Evolutionary conservation across 1,140 invertebrate species (phyloP), one percentile per base, ranked within the genome.

Genomic region (Catajapyx aquilonaris): DNA sequence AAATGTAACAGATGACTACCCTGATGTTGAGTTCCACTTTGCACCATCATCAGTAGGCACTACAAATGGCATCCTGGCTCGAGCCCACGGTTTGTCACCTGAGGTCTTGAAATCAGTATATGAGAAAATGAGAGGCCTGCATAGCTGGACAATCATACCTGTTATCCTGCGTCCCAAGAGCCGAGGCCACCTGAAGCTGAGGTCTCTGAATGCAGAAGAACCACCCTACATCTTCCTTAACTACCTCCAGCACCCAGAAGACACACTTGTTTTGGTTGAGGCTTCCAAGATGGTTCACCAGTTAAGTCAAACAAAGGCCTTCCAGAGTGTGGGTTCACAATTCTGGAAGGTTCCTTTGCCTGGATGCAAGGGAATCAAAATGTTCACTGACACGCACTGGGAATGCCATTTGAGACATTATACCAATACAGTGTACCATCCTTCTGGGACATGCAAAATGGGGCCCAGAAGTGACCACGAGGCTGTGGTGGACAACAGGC

Each of bases 1-100:
- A 25, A 54, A 64, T 1, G 61, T 70, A 28, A 52, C 54, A 4
- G 59, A 69, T 33, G 73, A 68, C 20, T 76, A 70, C 57, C 74
- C 80, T 0, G 71, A 84, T 44, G 65, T 84, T 37, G 78, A 84
- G 50, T 47, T 84, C 7, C 57, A 83, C 5, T 71, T 77, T 46
- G 59, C n/a, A n/a, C n/a, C n/a, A n/a, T n/a, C n/a, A n/a, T n/a
- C n/a, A n/a, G n/a, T n/a, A n/a, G n/a, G n/a, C n/a, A n/a, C n/a
- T n/a, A n/a, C n/a, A n/a, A n/a, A n/a, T n/a, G n/a, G n/a, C n/a
- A n/a, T n/a, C n/a, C n/a, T n/a, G n/a, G n/a, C n/a, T n/a, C n/a
- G n/a, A n/a, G n/a, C n/a, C n/a, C n/a, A n/a, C n/a, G n/a, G n/a
- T n/a, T n/a, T n/a, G 9, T 55, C 56, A 28, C 59, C 68, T 9